Evolutionary conservation across 1,140 invertebrate species (phyloP).

Genomic region (Agrilus planipennis): DNA sequence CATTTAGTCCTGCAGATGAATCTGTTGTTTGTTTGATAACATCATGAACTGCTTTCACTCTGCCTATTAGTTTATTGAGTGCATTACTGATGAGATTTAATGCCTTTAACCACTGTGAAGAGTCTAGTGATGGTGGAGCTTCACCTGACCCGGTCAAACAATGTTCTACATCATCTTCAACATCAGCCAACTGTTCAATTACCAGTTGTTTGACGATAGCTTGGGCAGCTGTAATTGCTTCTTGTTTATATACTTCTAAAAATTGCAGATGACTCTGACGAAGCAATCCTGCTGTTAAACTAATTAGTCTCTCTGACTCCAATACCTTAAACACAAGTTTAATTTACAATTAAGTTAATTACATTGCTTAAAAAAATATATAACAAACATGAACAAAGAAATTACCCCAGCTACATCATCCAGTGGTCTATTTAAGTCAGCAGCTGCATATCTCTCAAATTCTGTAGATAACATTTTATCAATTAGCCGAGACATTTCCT

Average conservation of each 20-base stretch:
- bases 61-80: constrained; percentile 45
- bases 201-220: constrained; percentile 80
- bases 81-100: constrained; percentile 62
- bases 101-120: constrained; percentile 68
- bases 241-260: constrained; percentile 78
- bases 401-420: constrained; percentile 35
- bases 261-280: constrained; percentile 78
- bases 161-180: constrained; percentile 50
- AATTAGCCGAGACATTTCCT: constrained; percentile 91
- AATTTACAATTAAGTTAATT: not conserved
- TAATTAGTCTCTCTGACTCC: constrained; percentile 75
- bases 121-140: constrained; percentile 49
- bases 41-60: constrained; percentile 56
- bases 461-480: constrained; percentile 95
- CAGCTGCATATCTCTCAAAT: constrained; percentile 77
- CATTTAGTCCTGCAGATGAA: constrained; percentile 43
- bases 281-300: constrained; percentile 80
- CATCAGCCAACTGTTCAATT: constrained; percentile 62
- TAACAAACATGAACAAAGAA: too few species aligned
- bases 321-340: constrained; percentile 47
- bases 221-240: constrained; percentile 79
- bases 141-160: constrained; percentile 57
- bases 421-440: constrained; percentile 81
- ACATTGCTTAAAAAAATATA: too few species aligned
- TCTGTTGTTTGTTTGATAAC: constrained; percentile 57